phyloP scores from a whole-genome alignment of 2,797 vertebrate genomes.

The Pseudochirops corinnae region DNA sequence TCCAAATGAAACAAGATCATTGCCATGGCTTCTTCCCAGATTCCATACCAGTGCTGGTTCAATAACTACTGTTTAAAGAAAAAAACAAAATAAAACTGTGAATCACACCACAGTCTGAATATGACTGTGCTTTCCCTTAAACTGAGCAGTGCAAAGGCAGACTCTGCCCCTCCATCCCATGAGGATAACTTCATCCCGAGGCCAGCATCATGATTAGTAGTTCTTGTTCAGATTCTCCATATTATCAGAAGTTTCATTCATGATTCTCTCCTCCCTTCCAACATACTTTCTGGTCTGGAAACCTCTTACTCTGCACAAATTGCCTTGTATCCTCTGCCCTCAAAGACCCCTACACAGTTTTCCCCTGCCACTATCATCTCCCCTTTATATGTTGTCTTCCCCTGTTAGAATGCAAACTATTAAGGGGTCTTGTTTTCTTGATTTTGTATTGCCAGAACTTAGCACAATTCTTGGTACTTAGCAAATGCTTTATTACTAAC shows the following conservation, averaged over 20 bases:
- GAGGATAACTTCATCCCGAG: neutral
- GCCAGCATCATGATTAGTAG: too few species aligned
- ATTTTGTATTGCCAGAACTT: neutral
- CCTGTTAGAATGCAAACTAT: neutral
- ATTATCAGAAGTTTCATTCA: neutral
- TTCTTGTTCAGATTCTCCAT: neutral
- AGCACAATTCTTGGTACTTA: neutral
- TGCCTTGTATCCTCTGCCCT: neutral
- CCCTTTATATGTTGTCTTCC: neutral
- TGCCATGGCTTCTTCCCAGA: neutral
- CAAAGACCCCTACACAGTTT: neutral
- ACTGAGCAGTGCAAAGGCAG: neutral
- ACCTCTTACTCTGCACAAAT: neutral
- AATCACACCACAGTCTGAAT: neutral
- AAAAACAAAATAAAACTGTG: neutral
- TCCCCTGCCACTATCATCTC: neutral
- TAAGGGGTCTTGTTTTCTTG: neutral
- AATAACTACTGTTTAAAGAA: neutral
- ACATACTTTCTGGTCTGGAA: neutral
- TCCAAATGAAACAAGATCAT: constrained; percentile 7
- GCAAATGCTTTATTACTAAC: neutral
- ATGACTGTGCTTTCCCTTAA: neutral
- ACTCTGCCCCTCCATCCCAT: neutral
- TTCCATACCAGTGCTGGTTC: neutral
- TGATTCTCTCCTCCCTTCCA: neutral